Evolutionary conservation across 2,888 invertebrate genomes (phyloP).

Genomic region (Drosophila pseudotalamancana): DNA sequence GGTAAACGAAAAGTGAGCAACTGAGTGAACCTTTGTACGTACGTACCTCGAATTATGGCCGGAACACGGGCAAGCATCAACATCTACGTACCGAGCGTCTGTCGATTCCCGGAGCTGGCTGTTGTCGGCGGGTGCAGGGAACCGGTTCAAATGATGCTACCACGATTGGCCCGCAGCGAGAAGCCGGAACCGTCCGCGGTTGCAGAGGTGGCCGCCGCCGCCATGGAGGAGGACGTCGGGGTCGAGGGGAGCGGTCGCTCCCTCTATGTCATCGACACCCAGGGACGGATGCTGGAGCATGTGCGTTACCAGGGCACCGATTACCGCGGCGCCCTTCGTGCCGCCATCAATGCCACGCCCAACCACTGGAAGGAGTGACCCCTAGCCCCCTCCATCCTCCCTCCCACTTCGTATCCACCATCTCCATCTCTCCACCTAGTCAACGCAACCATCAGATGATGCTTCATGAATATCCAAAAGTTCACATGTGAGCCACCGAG

Average conservation of each 20-base stretch:
- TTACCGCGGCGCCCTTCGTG: conserved; percentile 50
- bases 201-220: conserved; percentile 5
- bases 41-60: conserved; percentile 26
- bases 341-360: conserved; percentile 15
- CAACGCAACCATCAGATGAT: too few relatives aligned
- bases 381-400: too few relatives aligned
- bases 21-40: too few relatives aligned
- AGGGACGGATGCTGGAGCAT: conserved; percentile 51
- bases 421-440: too few relatives aligned
- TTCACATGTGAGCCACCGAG: background rate
- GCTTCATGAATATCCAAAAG: background rate
- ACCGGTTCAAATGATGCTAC: conserved; percentile 7
- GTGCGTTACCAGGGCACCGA: conserved; percentile 53
- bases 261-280: conserved; percentile 40
- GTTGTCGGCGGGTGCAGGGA: conserved; percentile 7
- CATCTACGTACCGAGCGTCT: conserved; percentile 37
- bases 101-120: conserved; percentile 44
- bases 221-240: conserved; percentile 7
- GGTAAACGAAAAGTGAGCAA: too few relatives aligned
- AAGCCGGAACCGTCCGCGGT: background rate
- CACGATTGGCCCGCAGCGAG: background rate
- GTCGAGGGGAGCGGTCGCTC: conserved; percentile 33
- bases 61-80: conserved; percentile 26
- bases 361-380: background rate
- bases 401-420: too few relatives aligned